Percentiles rank a stretch among this genome's conserved stretches.
These are phyloP conservation scores for Elegia similella DNA, from an alignment of 2,888 invertebrate genomes.

Conservation along the genomic window DNA sequence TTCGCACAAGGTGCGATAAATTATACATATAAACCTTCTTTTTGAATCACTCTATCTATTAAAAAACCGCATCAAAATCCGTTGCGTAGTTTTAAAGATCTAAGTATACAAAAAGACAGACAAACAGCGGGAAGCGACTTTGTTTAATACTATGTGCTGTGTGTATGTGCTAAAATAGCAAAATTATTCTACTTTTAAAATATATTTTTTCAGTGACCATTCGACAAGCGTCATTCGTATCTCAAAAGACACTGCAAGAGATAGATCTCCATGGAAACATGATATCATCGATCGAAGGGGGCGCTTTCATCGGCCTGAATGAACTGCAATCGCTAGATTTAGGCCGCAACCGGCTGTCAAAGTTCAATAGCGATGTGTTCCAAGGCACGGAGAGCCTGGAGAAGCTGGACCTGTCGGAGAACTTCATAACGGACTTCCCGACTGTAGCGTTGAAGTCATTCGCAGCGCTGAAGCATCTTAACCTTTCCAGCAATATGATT, in stretches of 20 bases:
- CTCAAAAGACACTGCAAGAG: conserved; percentile 86
- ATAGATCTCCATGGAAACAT: conserved; percentile 91
- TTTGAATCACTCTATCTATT: too few species aligned
- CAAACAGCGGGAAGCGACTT: too few species aligned
- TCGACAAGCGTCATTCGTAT: conserved; percentile 85
- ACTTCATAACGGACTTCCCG: conserved; percentile 92
- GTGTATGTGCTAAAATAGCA: too few species aligned
- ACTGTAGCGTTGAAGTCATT: conserved; percentile 88
- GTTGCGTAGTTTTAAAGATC: too few species aligned
- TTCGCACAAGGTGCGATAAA: too few species aligned
- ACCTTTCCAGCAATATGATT: conserved; percentile 92
- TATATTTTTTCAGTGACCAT: conserved; percentile 79
- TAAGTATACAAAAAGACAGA: too few species aligned
- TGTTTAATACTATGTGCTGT: too few species aligned
- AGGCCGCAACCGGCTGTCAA: conserved; percentile 88
- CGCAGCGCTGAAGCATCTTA: conserved; percentile 85
- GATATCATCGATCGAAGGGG: conserved; percentile 88
- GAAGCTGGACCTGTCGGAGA: conserved; percentile 91
- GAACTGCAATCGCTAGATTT: conserved; percentile 86
- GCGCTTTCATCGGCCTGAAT: conserved; percentile 86
- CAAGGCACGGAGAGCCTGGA: conserved; percentile 88
- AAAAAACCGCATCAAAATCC: too few species aligned
- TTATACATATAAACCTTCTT: too few species aligned
- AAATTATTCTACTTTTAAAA: background rate
- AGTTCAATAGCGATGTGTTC: conserved; percentile 92